Evolutionary conservation across 2,888 invertebrate genomes (phyloP).

Genomic region (Tenthredo amoena): DNA sequence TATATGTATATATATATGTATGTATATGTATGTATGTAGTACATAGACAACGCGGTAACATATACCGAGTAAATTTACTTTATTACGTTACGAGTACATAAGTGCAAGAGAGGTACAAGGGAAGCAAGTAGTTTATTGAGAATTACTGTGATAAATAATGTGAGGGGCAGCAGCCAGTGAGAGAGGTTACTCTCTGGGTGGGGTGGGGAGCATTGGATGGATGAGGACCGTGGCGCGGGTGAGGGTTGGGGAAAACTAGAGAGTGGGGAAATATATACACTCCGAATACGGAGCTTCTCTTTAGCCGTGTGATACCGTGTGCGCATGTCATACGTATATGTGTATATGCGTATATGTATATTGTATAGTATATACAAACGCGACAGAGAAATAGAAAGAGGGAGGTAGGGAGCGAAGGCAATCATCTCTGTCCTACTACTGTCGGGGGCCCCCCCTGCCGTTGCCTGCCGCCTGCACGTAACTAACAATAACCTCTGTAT

Average conservation of each 20-base stretch:
- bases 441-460: conserved; percentile 22
- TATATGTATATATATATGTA: not conserved
- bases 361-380: not conserved
- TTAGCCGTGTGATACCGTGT: conserved; percentile 8
- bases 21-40: not conserved
- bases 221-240: conserved; percentile 53
- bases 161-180: conserved; percentile 61
- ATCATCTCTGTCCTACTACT: conserved; percentile 41
- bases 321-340: not conserved
- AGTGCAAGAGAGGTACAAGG: conserved; percentile 60
- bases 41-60: not conserved
- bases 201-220: conserved; percentile 44
- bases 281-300: conserved; percentile 22
- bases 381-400: conserved; percentile 24
- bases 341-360: not conserved
- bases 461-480: conserved; percentile 1
- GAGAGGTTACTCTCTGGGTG: conserved; percentile 57
- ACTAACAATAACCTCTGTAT: not conserved
- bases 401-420: conserved; percentile 29
- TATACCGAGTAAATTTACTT: conserved; percentile 67
- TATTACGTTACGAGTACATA: conserved; percentile 67
- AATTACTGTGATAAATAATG: conserved; percentile 74
- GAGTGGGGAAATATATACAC: conserved; percentile 38
- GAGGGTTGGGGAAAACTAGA: conserved; percentile 51
- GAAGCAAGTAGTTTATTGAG: conserved; percentile 72